These are phyloP conservation scores for Daboia siamensis DNA, from an alignment of 2,113 vertebrate genomes.

Conservation along the genomic window DNA sequence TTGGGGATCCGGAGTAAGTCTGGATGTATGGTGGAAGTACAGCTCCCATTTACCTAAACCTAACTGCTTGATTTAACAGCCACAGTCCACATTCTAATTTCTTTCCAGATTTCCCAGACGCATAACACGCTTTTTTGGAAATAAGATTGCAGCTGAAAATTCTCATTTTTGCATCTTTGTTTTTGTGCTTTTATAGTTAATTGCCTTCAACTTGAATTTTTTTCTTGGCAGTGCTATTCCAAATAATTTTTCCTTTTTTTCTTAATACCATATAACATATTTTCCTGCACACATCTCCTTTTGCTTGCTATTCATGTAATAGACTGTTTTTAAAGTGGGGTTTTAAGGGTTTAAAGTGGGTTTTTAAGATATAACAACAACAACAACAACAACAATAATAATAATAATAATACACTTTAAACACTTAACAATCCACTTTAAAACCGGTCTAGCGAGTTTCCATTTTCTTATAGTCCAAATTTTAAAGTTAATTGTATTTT, in stretches of 20 bases:
- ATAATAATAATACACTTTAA: too few relatives aligned
- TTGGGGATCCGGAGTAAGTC: background rate
- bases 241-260: background rate
- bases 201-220: background rate
- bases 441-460: background rate
- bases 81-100: background rate
- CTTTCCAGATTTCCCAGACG: background rate
- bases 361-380: too few relatives aligned
- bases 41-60: background rate
- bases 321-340: too few relatives aligned
- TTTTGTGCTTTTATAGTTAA: background rate
- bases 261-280: slow-evolving; percentile 11
- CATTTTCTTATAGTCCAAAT: slow-evolving; percentile 14
- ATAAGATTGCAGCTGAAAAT: background rate
- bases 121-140: background rate
- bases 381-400: too few relatives aligned
- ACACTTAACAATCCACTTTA: background rate
- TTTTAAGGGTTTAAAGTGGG: too few relatives aligned
- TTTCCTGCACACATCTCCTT: background rate
- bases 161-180: background rate
- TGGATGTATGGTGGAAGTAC: background rate
- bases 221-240: background rate
- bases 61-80: background rate
- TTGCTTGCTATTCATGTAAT: too few relatives aligned
- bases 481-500: slow-evolving; percentile 14